Conservation (phyloP, 92 coral and sea anemone genomes). For the Palythoa grandiflora region DNA sequence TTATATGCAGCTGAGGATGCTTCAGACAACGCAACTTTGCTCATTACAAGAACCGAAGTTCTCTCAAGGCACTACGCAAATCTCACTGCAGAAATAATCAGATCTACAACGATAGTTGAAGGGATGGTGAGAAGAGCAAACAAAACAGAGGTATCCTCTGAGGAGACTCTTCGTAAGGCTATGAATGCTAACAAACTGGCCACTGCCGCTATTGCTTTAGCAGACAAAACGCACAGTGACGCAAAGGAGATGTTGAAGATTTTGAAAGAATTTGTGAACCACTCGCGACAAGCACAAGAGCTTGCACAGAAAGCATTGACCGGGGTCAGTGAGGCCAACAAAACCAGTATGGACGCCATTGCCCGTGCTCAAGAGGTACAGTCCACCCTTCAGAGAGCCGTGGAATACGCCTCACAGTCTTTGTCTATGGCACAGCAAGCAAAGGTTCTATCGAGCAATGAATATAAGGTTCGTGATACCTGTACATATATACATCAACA, state of each 20-base stretch:
- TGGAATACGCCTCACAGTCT: constrained; percentile 61
- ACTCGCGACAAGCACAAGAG: constrained; percentile 72
- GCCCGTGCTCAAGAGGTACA: constrained; percentile 71
- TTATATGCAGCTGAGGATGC: constrained; percentile 53
- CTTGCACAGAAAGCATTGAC: constrained; percentile 78
- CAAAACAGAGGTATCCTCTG: constrained; percentile 42
- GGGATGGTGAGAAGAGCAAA: constrained; percentile 54
- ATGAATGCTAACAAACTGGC: constrained; percentile 69
- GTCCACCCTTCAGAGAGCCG: constrained; percentile 76
- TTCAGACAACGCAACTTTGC: constrained; percentile 48
- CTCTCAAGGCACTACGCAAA: constrained; percentile 52
- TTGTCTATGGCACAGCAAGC: constrained; percentile 71
- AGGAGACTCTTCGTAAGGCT: constrained; percentile 73
- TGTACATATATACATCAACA: neutral
- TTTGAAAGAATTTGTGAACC: constrained; percentile 69
- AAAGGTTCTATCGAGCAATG: constrained; percentile 61
- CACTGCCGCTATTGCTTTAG: constrained; percentile 72
- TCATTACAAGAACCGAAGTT: constrained; percentile 44
- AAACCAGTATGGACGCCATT: constrained; percentile 78
- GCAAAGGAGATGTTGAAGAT: constrained; percentile 77
- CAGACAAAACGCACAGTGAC: constrained; percentile 77
- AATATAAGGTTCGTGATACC: constrained; percentile 79
- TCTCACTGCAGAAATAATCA: constrained; percentile 53
- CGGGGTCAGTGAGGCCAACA: constrained; percentile 68
- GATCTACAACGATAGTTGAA: constrained; percentile 50